Evolutionary conservation across 2,113 vertebrate species (phyloP).

Genomic region (Myiozetetes cayanensis): DNA sequence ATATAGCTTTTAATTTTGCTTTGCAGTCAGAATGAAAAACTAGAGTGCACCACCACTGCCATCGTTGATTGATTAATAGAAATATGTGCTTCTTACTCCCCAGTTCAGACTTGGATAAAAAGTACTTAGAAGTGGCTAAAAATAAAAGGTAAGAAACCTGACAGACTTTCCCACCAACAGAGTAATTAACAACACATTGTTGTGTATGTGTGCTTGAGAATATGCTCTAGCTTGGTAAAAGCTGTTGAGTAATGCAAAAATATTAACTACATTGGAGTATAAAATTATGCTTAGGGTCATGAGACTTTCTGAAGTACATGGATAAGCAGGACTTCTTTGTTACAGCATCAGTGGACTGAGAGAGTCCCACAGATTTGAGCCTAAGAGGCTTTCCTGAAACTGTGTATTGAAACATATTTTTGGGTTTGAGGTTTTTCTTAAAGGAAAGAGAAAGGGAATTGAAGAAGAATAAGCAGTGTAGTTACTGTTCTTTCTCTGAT

Average conservation of each 20-base stretch:
- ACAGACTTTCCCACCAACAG: neutral
- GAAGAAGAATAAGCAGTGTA: neutral
- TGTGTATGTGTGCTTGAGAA: neutral
- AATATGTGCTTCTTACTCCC: neutral
- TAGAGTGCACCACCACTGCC: conserved; percentile 29
- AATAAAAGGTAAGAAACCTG: conserved; percentile 24
- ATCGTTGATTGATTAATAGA: conserved; percentile 58
- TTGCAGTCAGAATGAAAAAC: conserved; percentile 60
- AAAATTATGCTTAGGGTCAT: neutral
- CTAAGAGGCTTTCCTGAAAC: neutral
- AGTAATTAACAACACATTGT: neutral
- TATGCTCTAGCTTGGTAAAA: neutral
- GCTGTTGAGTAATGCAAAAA: neutral
- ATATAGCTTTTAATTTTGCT: conserved; percentile 64
- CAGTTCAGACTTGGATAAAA: neutral
- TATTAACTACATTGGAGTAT: neutral
- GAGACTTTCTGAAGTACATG: neutral
- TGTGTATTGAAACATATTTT: neutral
- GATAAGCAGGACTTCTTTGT: neutral
- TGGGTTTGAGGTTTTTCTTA: neutral
- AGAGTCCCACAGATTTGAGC: neutral
- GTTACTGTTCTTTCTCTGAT: neutral
- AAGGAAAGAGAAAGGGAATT: neutral
- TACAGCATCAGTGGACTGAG: neutral
- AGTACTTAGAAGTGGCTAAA: conserved; percentile 37